Evolutionary conservation across 2,888 invertebrate genomes (phyloP).

Genomic region (Palloptera scutellata): DNA sequence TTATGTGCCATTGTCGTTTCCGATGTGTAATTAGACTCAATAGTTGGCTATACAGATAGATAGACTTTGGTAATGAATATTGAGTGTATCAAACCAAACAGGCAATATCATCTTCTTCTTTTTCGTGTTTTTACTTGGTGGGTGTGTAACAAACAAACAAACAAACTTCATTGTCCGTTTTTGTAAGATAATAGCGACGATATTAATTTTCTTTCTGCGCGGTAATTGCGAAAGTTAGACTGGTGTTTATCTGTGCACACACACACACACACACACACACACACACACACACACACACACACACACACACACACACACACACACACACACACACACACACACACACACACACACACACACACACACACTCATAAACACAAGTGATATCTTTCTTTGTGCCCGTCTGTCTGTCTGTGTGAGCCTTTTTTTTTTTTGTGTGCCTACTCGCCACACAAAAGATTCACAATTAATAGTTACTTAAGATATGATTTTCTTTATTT

Average conservation of each 20-base stretch:
- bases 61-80: background rate
- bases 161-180: background rate
- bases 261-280: no score
- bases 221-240: background rate
- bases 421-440: no score
- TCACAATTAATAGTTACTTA: constrained; percentile 17
- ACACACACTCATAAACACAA: no score
- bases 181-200: no score
- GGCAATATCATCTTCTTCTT: background rate
- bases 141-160: background rate
- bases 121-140: background rate
- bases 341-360: no score
- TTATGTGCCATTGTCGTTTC: background rate
- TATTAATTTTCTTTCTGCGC: background rate
- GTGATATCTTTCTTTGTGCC: no score
- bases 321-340: no score
- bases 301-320: no score
- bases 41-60: background rate
- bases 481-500: background rate
- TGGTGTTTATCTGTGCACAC: background rate
- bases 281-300: no score
- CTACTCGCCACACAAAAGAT: no score
- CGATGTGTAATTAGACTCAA: background rate
- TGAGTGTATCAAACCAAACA: background rate
- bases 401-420: no score